Conservation (phyloP, 1,140 invertebrate genomes). For the Caerostris extrusa region DNA sequence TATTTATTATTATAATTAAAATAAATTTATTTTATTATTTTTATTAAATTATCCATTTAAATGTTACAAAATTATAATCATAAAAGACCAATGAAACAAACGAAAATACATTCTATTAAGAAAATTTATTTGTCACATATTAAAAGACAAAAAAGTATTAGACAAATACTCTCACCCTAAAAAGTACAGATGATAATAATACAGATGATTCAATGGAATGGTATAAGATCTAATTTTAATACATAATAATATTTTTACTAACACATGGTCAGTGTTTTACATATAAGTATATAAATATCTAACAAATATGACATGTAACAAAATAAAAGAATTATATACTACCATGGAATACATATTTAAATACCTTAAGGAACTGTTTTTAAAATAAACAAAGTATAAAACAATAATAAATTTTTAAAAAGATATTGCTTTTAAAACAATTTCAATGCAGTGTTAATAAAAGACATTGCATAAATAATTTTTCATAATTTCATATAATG, state of each 20-base stretch:
- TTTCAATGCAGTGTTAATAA: neutral
- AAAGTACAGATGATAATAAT: conserved; percentile 16
- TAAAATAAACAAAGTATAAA: neutral
- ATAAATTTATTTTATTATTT: too few relatives aligned
- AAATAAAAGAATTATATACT: neutral
- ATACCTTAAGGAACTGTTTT: neutral
- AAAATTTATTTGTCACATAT: conserved; percentile 14
- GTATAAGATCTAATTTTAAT: neutral
- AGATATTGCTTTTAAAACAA: neutral
- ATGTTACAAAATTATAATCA: too few relatives aligned
- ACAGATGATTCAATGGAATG: conserved; percentile 39
- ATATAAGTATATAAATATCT: conserved; percentile 5
- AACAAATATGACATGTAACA: neutral
- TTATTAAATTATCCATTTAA: too few relatives aligned
- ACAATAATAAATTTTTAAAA: neutral
- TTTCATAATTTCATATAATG: too few relatives aligned
- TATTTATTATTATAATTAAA: too few relatives aligned
- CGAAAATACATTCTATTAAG: neutral
- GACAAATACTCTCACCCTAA: neutral
- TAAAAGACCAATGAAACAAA: too few relatives aligned
- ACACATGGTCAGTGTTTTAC: neutral
- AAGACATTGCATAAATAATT: too few relatives aligned
- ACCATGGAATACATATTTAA: conserved; percentile 4
- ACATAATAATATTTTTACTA: neutral
- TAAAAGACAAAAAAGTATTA: neutral